A percentile compares a stretch with the other conserved stretches of the same genome.
phyloP scores from a whole-genome alignment of 64 coral and sea anemone genomes.

The Montipora capricornis region DNA sequence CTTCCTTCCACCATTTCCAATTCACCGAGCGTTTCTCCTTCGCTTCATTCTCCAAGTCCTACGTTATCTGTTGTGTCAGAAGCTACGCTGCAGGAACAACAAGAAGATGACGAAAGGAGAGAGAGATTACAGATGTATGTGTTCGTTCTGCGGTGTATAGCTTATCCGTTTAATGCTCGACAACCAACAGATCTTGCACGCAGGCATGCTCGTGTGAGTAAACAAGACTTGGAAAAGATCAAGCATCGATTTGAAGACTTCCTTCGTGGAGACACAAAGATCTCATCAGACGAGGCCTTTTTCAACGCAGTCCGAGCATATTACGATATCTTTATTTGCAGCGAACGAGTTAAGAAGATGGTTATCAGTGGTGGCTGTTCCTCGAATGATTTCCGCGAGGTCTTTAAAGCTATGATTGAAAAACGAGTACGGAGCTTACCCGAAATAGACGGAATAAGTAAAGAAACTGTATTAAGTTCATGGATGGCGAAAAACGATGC shows the following conservation, averaged over 20 bases:
- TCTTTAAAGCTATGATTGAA: constrained; percentile 95
- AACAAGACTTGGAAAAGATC: constrained; percentile 78
- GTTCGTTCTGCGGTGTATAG: constrained; percentile 91
- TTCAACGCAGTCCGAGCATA: constrained; percentile 82
- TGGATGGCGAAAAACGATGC: constrained; percentile 99
- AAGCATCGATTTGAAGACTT: constrained; percentile 88
- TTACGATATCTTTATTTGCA: constrained; percentile 90
- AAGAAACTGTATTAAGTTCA: constrained; percentile 90
- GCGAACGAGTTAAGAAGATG: constrained; percentile 92
- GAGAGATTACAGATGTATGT: constrained; percentile 89
- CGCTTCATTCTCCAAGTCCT: constrained; percentile 62
- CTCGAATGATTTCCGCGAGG: constrained; percentile 93
- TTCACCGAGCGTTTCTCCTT: constrained; percentile 9
- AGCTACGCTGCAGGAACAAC: constrained; percentile 58
- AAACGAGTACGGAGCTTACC: constrained; percentile 90
- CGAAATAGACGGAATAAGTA: constrained; percentile 86
- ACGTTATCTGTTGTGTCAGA: constrained; percentile 72
- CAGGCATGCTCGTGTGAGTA: constrained; percentile 84
- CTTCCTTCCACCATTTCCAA: background rate
- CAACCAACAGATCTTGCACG: constrained; percentile 93
- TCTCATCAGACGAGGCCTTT: constrained; percentile 93
- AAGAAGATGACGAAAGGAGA: constrained; percentile 88
- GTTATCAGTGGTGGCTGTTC: constrained; percentile 89
- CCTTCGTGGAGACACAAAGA: constrained; percentile 80
- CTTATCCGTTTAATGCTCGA: constrained; percentile 95